phyloP scores from a whole-genome alignment of 2,113 vertebrate genomes.

The Perognathus longimembris region DNA sequence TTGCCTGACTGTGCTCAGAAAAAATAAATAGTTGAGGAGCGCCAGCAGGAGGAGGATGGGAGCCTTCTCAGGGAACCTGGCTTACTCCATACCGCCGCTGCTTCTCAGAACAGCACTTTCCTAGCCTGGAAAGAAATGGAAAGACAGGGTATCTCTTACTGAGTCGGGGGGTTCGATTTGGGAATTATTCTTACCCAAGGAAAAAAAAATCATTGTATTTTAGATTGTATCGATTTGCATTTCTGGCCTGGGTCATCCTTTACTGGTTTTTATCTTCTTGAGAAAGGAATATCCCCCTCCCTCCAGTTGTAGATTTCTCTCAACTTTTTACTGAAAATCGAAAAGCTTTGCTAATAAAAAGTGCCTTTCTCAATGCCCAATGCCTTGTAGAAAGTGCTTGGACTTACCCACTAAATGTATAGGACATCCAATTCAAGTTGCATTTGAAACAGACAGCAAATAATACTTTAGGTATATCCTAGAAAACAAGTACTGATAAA shows the following conservation, averaged over 20 bases:
- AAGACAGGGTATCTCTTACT: not conserved
- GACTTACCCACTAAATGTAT: not conserved
- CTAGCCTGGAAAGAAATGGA: not conserved
- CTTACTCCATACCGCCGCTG: not conserved
- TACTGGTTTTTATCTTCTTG: not conserved
- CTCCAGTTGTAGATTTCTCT: not conserved
- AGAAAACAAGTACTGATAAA: not conserved
- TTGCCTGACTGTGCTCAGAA: not conserved
- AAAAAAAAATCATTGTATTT: not conserved
- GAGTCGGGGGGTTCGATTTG: not conserved
- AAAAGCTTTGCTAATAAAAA: not conserved
- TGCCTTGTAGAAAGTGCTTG: not conserved
- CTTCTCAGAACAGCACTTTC: not conserved
- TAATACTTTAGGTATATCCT: not conserved
- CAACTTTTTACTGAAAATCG: not conserved
- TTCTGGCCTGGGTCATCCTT: not conserved
- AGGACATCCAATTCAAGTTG: not conserved
- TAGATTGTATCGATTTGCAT: not conserved
- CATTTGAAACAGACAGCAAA: constrained; percentile 8
- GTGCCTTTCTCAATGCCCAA: not conserved
- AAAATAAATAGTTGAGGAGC: constrained; percentile 32
- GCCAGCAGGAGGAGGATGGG: not conserved
- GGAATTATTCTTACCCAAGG: not conserved
- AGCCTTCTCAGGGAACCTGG: not conserved
- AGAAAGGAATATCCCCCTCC: not conserved